Evolutionary conservation across 2,888 invertebrate species (phyloP).

Genomic region (Acrobasis consociella): DNA sequence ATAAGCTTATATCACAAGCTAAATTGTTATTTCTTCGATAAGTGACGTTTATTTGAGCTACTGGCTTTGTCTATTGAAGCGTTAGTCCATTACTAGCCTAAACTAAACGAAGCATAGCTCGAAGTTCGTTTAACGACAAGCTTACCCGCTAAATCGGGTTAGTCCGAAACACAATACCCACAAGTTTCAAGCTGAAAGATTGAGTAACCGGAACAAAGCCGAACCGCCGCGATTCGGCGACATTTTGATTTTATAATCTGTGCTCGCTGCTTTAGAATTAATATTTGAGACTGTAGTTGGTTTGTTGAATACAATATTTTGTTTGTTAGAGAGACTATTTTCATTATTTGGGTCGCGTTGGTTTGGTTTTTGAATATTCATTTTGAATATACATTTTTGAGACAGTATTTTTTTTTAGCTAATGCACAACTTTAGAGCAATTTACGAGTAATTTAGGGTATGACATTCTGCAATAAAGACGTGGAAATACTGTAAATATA

Average conservation of each 20-base stretch:
- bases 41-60: neutral
- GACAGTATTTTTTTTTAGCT: too few relatives aligned
- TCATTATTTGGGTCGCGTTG: neutral
- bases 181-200: constrained; percentile 41
- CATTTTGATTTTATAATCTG: constrained; percentile 21
- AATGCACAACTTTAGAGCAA: too few relatives aligned
- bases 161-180: constrained; percentile 39
- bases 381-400: too few relatives aligned
- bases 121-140: constrained; percentile 48
- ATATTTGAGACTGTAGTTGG: constrained; percentile 5
- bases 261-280: constrained; percentile 8
- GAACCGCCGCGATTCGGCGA: constrained; percentile 6
- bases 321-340: neutral
- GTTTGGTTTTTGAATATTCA: too few relatives aligned
- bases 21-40: neutral
- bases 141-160: constrained; percentile 42
- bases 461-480: too few relatives aligned
- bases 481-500: too few relatives aligned
- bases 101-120: constrained; percentile 30
- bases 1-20: too few relatives aligned
- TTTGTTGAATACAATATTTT: neutral
- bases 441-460: too few relatives aligned
- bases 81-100: neutral
- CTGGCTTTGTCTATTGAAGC: neutral
- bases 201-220: constrained; percentile 37